Evolutionary conservation across 2,888 invertebrate genomes (phyloP).

Genomic region (Alviniconcha strummeri): DNA sequence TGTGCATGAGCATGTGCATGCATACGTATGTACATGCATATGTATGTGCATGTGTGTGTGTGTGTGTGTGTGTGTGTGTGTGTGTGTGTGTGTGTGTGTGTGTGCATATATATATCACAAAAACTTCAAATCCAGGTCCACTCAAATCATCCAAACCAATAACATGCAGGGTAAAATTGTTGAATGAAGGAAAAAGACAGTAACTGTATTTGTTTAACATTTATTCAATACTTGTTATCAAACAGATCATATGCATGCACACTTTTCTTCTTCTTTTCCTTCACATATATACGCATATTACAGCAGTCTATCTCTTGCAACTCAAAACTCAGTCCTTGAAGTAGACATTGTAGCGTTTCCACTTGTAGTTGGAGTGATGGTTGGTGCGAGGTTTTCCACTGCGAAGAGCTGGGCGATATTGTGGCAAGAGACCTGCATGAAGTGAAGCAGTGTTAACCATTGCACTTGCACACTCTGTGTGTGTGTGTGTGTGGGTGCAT

Average conservation of each 20-base stretch:
- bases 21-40: not conserved
- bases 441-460: too few relatives aligned
- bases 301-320: not conserved
- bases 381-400: conserved; percentile 45
- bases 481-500: not conserved
- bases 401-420: conserved; percentile 50
- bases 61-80: not conserved
- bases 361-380: conserved; percentile 78
- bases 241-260: not conserved
- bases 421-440: conserved; percentile 60
- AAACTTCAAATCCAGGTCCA: not conserved
- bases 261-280: not conserved
- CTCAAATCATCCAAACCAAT: not conserved
- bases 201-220: too few relatives aligned
- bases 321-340: conserved; percentile 76
- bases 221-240: not conserved
- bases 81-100: not conserved
- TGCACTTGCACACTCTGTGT: too few relatives aligned
- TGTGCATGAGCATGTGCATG: not conserved
- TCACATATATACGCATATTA: not conserved
- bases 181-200: too few relatives aligned
- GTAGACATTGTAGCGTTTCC: conserved; percentile 89
- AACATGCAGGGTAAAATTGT: not conserved
- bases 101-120: not conserved
- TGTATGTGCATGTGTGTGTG: not conserved